Percentiles rank a stretch among this genome's conserved stretches.
phyloP scores from a whole-genome alignment of 2,113 vertebrate genomes.

The Albula goreensis region DNA sequence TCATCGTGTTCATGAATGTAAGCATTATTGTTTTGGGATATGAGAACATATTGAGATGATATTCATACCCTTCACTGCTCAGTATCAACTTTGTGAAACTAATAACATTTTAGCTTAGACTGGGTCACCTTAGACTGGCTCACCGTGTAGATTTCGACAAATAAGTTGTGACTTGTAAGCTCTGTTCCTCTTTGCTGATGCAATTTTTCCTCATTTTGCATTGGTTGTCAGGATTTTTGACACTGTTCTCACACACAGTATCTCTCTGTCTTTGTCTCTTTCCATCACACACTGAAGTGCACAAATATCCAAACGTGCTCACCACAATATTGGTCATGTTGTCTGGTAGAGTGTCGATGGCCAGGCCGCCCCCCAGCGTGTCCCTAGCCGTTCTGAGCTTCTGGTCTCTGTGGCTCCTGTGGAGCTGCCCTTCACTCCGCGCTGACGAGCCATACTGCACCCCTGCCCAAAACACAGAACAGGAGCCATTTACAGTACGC shows the following conservation, averaged over 20 bases:
- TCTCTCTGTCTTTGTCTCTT: not conserved
- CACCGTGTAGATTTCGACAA: too few relatives aligned
- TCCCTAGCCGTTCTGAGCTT: conserved; percentile 70
- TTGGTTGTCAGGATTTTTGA: too few relatives aligned
- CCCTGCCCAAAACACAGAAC: conserved; percentile 12
- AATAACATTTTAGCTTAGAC: too few relatives aligned
- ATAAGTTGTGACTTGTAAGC: too few relatives aligned
- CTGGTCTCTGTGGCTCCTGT: conserved; percentile 38
- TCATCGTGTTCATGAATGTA: too few relatives aligned
- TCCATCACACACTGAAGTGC: not conserved
- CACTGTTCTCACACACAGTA: not conserved
- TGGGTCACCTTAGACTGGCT: too few relatives aligned
- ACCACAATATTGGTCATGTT: conserved; percentile 81
- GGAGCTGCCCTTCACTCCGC: conserved; percentile 6
- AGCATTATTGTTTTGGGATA: too few relatives aligned
- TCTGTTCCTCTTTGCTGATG: too few relatives aligned
- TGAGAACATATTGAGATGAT: too few relatives aligned
- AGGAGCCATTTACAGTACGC: not conserved
- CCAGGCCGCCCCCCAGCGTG: conserved; percentile 70
- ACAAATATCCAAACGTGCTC: conserved; percentile 41
- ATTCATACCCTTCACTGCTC: too few relatives aligned
- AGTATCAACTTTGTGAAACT: too few relatives aligned
- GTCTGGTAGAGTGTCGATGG: conserved; percentile 77
- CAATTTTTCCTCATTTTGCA: too few relatives aligned
- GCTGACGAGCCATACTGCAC: conserved; percentile 14